Evolutionary conservation across 2,113 vertebrate species (phyloP).

Genomic region (Oplegnathus fasciatus): DNA sequence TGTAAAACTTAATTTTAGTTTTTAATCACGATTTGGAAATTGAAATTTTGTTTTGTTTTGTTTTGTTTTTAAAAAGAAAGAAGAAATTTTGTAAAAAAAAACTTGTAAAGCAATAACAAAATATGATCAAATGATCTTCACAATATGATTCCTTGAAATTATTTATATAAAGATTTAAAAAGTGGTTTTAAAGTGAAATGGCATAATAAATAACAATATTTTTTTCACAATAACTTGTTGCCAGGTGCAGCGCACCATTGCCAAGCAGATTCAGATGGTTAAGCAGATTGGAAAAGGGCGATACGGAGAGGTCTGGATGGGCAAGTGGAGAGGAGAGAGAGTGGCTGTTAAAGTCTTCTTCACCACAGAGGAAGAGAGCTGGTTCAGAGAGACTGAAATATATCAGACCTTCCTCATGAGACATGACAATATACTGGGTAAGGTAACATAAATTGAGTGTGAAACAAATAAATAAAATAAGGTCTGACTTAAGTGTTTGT

Average conservation of each 20-base stretch:
- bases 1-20: too few relatives aligned
- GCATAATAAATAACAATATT: background rate
- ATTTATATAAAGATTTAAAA: too few relatives aligned
- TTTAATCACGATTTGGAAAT: too few relatives aligned
- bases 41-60: too few relatives aligned
- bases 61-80: too few relatives aligned
- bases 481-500: background rate
- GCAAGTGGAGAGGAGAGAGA: slow-evolving; percentile 95
- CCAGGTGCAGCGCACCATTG: slow-evolving; percentile 98
- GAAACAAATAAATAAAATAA: background rate
- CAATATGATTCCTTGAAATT: too few relatives aligned
- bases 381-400: slow-evolving; percentile 99
- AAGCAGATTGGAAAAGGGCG: slow-evolving; percentile 99
- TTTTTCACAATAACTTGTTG: background rate
- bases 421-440: slow-evolving; percentile 98
- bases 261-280: slow-evolving; percentile 99
- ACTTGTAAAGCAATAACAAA: too few relatives aligned
- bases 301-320: slow-evolving; percentile 99
- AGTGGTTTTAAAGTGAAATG: background rate
- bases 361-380: slow-evolving; percentile 98
- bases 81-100: too few relatives aligned
- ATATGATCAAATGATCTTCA: too few relatives aligned
- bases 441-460: slow-evolving; percentile 52
- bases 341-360: slow-evolving; percentile 99
- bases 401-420: slow-evolving; percentile 99